These are phyloP conservation scores for Pachycephala philippinensis DNA, from an alignment of 2,113 vertebrate genomes.

Conservation along the genomic window DNA sequence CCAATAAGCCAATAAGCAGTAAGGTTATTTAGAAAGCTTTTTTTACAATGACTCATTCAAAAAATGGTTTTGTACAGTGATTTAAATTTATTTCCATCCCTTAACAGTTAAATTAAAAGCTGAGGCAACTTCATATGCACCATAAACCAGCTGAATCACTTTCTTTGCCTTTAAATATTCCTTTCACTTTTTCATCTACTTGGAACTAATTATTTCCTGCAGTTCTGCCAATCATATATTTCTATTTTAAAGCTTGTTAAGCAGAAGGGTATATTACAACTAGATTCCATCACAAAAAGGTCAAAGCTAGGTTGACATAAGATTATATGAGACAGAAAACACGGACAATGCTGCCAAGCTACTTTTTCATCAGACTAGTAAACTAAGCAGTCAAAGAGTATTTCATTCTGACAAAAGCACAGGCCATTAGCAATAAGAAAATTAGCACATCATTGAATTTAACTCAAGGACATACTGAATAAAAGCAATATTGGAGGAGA, in stretches of 20 bases:
- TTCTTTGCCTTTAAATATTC: conserved; percentile 14
- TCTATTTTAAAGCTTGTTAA: conserved; percentile 44
- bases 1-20: neutral
- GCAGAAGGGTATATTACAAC: neutral
- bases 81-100: neutral
- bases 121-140: neutral
- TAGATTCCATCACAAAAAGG: conserved; percentile 10
- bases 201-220: conserved; percentile 33
- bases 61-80: neutral
- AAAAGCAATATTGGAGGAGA: neutral
- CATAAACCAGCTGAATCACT: conserved; percentile 15
- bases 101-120: conserved; percentile 4
- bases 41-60: neutral
- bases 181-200: neutral
- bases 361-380: neutral
- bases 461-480: neutral
- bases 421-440: neutral
- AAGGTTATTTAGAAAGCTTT: neutral
- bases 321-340: neutral
- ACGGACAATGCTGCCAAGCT: neutral
- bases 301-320: conserved; percentile 11
- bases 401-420: neutral
- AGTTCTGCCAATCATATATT: conserved; percentile 28
- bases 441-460: neutral
- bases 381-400: neutral